A percentile compares a stretch with the other conserved stretches of the same genome.
Evolutionary conservation across 1,140 invertebrate genomes (phyloP).

Genomic region (Heterodera schachtii): DNA sequence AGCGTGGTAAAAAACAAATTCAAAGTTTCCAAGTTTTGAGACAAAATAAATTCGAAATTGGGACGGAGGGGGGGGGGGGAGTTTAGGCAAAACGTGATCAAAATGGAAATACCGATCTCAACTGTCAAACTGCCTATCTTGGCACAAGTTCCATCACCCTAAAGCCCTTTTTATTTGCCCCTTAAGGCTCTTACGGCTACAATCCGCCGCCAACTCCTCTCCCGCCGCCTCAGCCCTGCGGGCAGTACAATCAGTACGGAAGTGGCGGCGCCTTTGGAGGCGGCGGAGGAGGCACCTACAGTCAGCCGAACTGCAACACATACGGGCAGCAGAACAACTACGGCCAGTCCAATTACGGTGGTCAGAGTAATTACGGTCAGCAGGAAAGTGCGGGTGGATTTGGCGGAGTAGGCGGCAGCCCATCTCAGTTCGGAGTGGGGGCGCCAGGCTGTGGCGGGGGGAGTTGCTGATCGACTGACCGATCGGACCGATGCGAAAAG

Average conservation of each 20-base stretch:
- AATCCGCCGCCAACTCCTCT: not conserved
- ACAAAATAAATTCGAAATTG: too few species aligned
- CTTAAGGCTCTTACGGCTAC: constrained; percentile 9
- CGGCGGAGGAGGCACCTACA: constrained; percentile 7
- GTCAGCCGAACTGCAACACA: not conserved
- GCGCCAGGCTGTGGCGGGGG: constrained; percentile 4
- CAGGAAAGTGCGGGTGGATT: not conserved
- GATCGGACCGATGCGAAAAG: too few species aligned
- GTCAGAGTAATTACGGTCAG: not conserved
- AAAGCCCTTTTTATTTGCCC: not conserved
- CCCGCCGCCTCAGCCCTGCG: not conserved
- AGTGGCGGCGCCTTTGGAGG: constrained; percentile 5
- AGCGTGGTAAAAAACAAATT: not conserved
- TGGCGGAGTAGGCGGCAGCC: not conserved
- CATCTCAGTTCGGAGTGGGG: not conserved
- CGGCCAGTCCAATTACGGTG: not conserved
- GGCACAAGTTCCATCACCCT: too few species aligned
- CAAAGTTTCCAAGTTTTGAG: too few species aligned
- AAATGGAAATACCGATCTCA: too few species aligned
- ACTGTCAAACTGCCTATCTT: too few species aligned
- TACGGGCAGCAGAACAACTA: not conserved
- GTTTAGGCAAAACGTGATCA: too few species aligned
- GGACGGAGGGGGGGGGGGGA: too few species aligned
- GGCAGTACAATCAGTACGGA: not conserved
- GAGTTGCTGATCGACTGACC: not conserved